Base-by-base conservation (phyloP, 2,888 invertebrate species). In the Salpingus planirostris region DNA sequence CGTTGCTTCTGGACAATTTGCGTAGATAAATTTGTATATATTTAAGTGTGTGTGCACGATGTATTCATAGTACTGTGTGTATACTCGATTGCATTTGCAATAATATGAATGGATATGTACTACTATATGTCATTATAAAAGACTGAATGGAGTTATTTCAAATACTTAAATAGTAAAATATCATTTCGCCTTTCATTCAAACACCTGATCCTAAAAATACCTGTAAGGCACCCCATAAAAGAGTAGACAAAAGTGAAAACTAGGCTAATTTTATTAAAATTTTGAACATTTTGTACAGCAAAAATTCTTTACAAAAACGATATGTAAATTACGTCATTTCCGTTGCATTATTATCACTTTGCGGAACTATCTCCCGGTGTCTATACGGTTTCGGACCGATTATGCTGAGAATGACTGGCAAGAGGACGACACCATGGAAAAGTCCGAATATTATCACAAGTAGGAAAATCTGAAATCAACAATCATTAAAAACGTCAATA, bases 401-500 rank as follows among this genome's bases (percentile, higher is more conserved):
- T 36, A 78, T 65, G 47, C 84, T 84, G 23, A 88, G 64, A 26
- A 84, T 65, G 10, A 84, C 82, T 3, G 87, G 87, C 41, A 88
- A 64, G 40, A 86, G 73, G 15, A 84, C 63, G 15, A 86, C 64
- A 8, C 87, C 88, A 59, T 83, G 80, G 58, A 80, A 87, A 10
- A 87, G 62, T 21, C 88, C 88, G 60, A 85, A 84, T 13, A 78
- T 24, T 32, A 87, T 81, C 1, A 87, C 85, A 33, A 84, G 62
- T 25, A 80, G 66, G 57, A 87, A 87, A 55, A 87, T 84, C 71
- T 80, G 68, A 47, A 76, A 74, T 24, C 8, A 5, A 8, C 5
- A 10, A 27, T 3, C 21, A 8, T 7, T 24, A 15, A 10, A 12
- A 27, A 27, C 23, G 6, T 8, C 24, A 13, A 21, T 13, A n/a